These are phyloP conservation scores for Hirundichthys speculiger DNA, from an alignment of 2,113 vertebrate genomes.

Conservation along the genomic window DNA sequence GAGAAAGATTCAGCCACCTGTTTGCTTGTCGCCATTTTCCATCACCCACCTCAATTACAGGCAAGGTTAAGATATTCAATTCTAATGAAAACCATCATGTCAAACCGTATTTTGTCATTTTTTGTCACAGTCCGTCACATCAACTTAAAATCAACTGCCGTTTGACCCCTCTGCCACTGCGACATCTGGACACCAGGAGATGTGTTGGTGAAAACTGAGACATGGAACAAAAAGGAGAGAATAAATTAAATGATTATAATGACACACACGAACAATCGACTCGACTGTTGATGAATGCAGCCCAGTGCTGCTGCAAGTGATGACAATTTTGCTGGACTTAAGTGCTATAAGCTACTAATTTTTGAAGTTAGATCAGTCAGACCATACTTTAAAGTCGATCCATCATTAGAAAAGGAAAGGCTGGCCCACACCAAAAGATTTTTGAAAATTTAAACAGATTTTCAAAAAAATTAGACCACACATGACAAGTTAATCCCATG, in stretches of 20 bases:
- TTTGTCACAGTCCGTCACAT: conserved; percentile 45
- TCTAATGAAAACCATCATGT: conserved; percentile 58
- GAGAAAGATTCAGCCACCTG: conserved; percentile 53
- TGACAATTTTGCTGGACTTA: background rate
- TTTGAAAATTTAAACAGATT: no score
- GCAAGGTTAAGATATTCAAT: conserved; percentile 61
- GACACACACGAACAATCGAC: background rate
- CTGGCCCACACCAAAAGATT: background rate
- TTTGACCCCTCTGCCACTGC: conserved; percentile 40
- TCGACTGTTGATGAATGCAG: conserved; percentile 20
- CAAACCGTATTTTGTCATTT: conserved; percentile 44
- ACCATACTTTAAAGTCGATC: background rate
- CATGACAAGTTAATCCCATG: no score
- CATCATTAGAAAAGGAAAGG: conserved; percentile 24
- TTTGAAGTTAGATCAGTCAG: no score
- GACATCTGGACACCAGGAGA: conserved; percentile 8
- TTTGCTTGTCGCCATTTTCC: conserved; percentile 41
- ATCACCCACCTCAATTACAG: conserved; percentile 43
- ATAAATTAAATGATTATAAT: background rate
- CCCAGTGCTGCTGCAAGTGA: background rate
- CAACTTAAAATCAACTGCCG: conserved; percentile 31
- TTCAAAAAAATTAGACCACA: no score
- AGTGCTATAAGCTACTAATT: background rate
- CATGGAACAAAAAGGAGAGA: conserved; percentile 1
- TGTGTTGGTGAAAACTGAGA: conserved; percentile 8